phyloP scores from a whole-genome alignment of 2,113 vertebrate species.

The Protomyctophum bolini region DNA sequence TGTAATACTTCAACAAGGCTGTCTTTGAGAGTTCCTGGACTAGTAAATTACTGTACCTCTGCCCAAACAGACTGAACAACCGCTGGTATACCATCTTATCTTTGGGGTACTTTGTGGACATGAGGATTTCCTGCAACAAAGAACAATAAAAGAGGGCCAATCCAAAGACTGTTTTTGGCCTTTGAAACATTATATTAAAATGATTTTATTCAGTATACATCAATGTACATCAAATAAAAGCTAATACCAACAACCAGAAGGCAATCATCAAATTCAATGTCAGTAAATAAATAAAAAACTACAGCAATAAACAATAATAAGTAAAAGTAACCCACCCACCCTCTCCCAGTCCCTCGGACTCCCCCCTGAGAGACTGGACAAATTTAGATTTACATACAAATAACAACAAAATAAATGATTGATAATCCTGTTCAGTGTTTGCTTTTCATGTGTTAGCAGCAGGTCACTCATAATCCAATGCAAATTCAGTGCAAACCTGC shows the following conservation, averaged over 20 bases:
- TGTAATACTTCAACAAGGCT: neutral
- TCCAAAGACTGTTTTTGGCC: neutral
- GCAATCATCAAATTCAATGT: no score
- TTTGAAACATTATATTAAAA: no score
- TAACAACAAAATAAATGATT: no score
- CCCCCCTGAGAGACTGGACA: no score
- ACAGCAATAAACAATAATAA: neutral
- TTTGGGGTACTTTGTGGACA: constrained; percentile 79
- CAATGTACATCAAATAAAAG: no score
- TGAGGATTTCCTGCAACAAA: constrained; percentile 70
- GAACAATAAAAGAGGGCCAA: neutral
- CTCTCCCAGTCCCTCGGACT: no score
- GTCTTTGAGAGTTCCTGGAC: neutral
- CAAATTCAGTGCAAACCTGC: no score
- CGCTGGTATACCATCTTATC: constrained; percentile 52
- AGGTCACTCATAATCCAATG: no score
- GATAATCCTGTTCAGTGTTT: neutral
- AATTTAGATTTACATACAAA: no score
- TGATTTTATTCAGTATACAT: no score
- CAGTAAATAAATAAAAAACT: neutral
- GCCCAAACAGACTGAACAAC: constrained; percentile 72
- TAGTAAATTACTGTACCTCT: constrained; percentile 55
- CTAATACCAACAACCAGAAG: no score
- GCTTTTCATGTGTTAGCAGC: neutral
- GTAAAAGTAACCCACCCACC: no score